Conservation (phyloP, 2,113 vertebrate genomes). For the Tyto alba region DNA sequence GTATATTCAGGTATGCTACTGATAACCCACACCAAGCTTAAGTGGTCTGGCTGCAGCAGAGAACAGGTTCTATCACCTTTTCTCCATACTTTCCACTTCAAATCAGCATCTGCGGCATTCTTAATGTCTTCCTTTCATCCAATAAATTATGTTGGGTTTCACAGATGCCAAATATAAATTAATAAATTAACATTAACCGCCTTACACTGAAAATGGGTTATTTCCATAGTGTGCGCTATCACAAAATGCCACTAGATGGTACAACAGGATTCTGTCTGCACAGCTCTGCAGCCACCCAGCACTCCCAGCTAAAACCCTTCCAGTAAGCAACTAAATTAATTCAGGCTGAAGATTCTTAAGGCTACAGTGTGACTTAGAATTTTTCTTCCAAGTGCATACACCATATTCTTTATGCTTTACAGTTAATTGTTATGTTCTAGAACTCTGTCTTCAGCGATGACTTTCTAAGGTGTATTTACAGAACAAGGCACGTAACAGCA, state of each 20-base stretch:
- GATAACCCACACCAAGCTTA: neutral
- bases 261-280: neutral
- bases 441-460: fast-evolving
- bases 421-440: neutral
- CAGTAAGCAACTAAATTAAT: neutral
- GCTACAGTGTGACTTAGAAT: neutral
- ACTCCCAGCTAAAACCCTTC: neutral
- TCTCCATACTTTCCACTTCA: neutral
- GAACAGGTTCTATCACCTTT: neutral
- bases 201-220: fast-evolving
- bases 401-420: neutral
- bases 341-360: neutral
- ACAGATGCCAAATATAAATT: neutral
- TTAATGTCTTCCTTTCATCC: neutral
- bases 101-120: neutral
- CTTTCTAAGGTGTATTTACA: neutral
- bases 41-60: neutral
- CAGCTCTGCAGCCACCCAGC: neutral
- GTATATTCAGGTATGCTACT: neutral
- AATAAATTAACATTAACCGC: neutral
- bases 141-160: neutral
- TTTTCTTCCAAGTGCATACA: neutral
- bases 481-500: fast-evolving
- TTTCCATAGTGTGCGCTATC: neutral
- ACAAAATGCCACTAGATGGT: neutral